Percentiles rank a stretch among this genome's conserved stretches.
These are phyloP conservation scores for Sebastes oblongus DNA, from an alignment of 2,797 vertebrate species.

Conservation along the genomic window DNA sequence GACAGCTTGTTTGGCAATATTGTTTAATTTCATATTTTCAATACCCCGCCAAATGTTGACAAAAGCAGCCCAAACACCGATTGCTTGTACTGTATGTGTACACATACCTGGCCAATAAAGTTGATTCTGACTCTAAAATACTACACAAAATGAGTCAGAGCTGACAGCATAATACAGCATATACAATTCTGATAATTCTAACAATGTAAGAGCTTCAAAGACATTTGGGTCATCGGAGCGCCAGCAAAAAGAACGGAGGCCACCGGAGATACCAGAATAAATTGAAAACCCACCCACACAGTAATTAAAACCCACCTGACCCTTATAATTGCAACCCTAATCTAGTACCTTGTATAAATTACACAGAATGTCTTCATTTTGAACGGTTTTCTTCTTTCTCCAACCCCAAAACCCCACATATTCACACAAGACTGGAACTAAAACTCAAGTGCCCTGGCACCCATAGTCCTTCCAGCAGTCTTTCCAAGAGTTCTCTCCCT, in stretches of 20 bases:
- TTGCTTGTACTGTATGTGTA: not conserved
- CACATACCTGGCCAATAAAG: not conserved
- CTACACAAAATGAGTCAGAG: not conserved
- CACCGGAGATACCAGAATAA: not conserved
- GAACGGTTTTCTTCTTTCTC: not conserved
- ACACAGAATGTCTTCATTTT: constrained; percentile 27
- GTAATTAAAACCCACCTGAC: not conserved
- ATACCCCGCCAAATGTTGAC: too few relatives aligned
- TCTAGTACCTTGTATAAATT: not conserved
- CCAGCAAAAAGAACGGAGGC: not conserved
- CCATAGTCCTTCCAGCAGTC: constrained; percentile 27
- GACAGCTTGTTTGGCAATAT: too few relatives aligned
- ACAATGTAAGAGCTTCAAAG: not conserved
- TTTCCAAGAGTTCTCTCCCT: constrained; percentile 42
- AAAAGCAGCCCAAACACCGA: too few relatives aligned
- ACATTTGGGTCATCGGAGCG: not conserved
- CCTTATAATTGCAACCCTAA: not conserved
- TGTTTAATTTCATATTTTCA: too few relatives aligned
- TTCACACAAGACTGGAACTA: constrained; percentile 19
- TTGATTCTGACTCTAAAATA: not conserved
- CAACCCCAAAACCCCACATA: not conserved
- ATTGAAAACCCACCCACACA: not conserved
- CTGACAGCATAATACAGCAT: not conserved
- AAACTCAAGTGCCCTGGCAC: constrained; percentile 33
- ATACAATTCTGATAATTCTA: not conserved